Conservation (phyloP, 1,140 invertebrate genomes). For the Formica selysi region DNA sequence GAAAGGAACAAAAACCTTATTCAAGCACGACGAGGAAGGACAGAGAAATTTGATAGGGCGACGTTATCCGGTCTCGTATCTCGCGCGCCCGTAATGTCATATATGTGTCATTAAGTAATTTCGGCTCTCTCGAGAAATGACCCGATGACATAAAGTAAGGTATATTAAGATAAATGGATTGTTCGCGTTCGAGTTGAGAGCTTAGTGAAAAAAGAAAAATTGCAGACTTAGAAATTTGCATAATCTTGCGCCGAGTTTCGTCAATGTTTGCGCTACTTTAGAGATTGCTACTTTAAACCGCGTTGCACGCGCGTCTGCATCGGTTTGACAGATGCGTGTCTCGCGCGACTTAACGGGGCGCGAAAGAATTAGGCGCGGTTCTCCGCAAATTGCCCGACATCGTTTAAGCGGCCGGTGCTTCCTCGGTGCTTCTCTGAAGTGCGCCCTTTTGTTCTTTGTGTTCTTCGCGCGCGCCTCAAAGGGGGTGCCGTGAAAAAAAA, state of each 20-base stretch:
- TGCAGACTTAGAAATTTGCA: not conserved
- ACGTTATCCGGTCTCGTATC: not conserved
- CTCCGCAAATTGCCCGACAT: constrained; percentile 41
- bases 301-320: not conserved
- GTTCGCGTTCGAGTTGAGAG: not conserved
- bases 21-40: not conserved
- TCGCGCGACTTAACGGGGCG: constrained; percentile 2
- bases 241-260: not conserved
- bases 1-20: constrained; percentile 43
- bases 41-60: constrained; percentile 11
- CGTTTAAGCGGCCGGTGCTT: constrained; percentile 57
- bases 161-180: not conserved
- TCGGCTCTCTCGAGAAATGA: not conserved
- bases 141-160: too few species aligned
- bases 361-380: constrained; percentile 43
- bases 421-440: constrained; percentile 61
- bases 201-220: not conserved
- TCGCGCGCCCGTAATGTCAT: not conserved
- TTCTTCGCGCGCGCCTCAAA: constrained; percentile 72
- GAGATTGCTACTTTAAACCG: not conserved
- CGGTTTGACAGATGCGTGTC: not conserved
- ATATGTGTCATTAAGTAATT: not conserved
- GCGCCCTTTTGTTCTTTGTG: constrained; percentile 71
- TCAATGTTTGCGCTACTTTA: not conserved
- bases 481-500: constrained; percentile 43